These are phyloP conservation scores for Zaprionus camerounensis DNA, from an alignment of 1,140 invertebrate genomes.

Conservation along the genomic window DNA sequence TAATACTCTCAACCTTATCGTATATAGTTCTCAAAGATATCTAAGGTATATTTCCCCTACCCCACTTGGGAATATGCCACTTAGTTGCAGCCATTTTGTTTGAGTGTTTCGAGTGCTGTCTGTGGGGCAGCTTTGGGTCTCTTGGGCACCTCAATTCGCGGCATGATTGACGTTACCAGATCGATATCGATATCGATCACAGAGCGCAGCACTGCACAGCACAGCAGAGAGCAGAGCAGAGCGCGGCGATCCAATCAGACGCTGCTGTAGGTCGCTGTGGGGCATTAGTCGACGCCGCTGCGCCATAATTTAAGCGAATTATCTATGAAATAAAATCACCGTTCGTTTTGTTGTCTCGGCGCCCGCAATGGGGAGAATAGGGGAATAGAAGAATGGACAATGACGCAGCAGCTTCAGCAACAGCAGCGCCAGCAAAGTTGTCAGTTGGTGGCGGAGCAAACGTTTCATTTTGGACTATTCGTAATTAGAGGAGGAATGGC, in stretches of 20 bases:
- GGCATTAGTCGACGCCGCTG: slow-evolving; percentile 66
- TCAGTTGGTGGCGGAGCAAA: slow-evolving; percentile 21
- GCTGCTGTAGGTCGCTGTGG: slow-evolving; percentile 79
- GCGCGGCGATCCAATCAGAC: slow-evolving; percentile 56
- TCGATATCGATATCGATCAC: slow-evolving; percentile 63
- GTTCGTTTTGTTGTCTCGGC: slow-evolving; percentile 54
- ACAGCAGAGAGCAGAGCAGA: background rate
- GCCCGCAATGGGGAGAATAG: slow-evolving; percentile 33
- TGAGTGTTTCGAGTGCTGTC: background rate
- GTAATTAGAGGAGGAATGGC: slow-evolving; percentile 63
- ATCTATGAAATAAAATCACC: slow-evolving; percentile 83
- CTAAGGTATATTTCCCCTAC: background rate
- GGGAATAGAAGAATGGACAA: slow-evolving; percentile 18
- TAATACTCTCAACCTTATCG: background rate
- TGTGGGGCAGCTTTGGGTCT: slow-evolving; percentile 26
- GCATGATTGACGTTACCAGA: slow-evolving; percentile 64
- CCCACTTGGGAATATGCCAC: background rate
- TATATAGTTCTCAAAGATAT: background rate
- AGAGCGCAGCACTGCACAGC: background rate
- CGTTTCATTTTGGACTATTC: slow-evolving; percentile 55
- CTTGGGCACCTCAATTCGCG: slow-evolving; percentile 35
- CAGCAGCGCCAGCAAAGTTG: slow-evolving; percentile 17
- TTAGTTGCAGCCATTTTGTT: slow-evolving; percentile 40
- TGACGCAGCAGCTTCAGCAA: slow-evolving; percentile 29
- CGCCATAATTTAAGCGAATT: slow-evolving; percentile 84